Base-by-base conservation (phyloP, 2,797 vertebrate species). In the Acanthiza pusilla region DNA sequence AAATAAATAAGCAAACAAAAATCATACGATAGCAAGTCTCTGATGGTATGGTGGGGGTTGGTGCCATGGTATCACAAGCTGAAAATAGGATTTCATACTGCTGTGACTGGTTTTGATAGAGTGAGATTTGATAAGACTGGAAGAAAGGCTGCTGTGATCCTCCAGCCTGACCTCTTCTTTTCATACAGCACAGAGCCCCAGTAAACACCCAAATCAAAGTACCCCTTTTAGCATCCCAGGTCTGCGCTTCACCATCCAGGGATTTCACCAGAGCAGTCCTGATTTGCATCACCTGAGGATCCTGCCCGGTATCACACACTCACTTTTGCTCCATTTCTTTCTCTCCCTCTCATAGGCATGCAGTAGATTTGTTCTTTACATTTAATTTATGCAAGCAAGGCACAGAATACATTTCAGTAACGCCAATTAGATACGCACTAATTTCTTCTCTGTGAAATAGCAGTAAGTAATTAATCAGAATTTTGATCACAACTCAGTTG, bases 401-500 rank as follows among this genome's bases (percentile, higher is more conserved):
- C 92, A 55, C 60, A 84, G 89, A 94, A 93, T 94, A 90, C 51
- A 85, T 96, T 96, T 88, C 96, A 94, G 89, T 86, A 93, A 96
- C 5, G 0, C 78, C 94, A 97, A 97, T 97, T 97, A 97, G 96
- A 95, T 95, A 96, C 23, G 94, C 96, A 92, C 96, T 96, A 96
- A 97, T 97, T 97, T 96, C 95, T 96, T 93, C 94, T 95, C 95
- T 93, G 87, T 92, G 95, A 96, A 96, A 96, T 96, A 95, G 94
- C 95, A 94, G 87, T 92, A 94, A 97, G 97, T 95, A 95, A 97
- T 97, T 97, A 97, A 97, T 97, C 96, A 96, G 94, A 97, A 96
- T 96, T 96, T 97, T 97, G 96, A 97, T 97, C 96, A 97, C 92
- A 96, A 96, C 94, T 97, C 96, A 96, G 91, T 92, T 94, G 96